These are phyloP conservation scores for Drosophila subpulchrella DNA, from an alignment of 1,140 invertebrate species.

Conservation along the genomic window DNA sequence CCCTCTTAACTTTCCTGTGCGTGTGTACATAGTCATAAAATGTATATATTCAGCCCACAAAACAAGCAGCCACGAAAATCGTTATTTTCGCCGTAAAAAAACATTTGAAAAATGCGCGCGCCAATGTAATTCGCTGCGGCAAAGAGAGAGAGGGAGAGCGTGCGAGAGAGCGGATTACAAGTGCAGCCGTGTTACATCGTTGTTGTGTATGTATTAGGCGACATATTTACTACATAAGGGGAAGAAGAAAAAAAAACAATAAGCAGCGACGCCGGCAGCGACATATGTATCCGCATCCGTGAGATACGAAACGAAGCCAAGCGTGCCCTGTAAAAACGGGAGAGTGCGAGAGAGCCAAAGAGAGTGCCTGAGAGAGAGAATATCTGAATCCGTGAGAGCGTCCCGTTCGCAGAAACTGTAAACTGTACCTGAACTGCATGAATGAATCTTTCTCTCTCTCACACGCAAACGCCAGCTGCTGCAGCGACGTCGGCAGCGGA, in stretches of 20 bases:
- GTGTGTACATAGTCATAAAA: constrained; percentile 67
- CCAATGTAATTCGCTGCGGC: constrained; percentile 72
- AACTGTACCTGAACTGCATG: constrained; percentile 80
- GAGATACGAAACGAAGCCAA: constrained; percentile 70
- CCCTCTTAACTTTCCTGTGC: constrained; percentile 16
- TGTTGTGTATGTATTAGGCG: constrained; percentile 34
- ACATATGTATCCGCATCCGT: constrained; percentile 67
- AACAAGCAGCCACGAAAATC: constrained; percentile 72
- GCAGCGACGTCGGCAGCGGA: constrained; percentile 24
- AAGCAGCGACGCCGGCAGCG: constrained; percentile 42
- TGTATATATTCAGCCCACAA: constrained; percentile 77
- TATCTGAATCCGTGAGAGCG: constrained; percentile 9
- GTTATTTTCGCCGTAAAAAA: constrained; percentile 82
- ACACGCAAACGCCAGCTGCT: constrained; percentile 59
- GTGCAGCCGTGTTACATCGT: constrained; percentile 58
- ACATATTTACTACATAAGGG: constrained; percentile 75
- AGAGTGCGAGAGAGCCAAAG: not conserved
- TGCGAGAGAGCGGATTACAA: constrained; percentile 61
- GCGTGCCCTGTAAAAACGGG: constrained; percentile 49
- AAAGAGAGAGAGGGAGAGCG: constrained; percentile 22
- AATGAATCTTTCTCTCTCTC: constrained; percentile 64
- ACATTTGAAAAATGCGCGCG: constrained; percentile 80
- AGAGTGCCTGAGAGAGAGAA: constrained; percentile 3
- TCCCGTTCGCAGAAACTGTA: constrained; percentile 13
- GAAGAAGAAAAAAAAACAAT: constrained; percentile 50